Evolutionary conservation across 2,113 vertebrate genomes (phyloP), one percentile per base, ranked within the genome.

Genomic region (Epinephelus fuscoguttatus): DNA sequence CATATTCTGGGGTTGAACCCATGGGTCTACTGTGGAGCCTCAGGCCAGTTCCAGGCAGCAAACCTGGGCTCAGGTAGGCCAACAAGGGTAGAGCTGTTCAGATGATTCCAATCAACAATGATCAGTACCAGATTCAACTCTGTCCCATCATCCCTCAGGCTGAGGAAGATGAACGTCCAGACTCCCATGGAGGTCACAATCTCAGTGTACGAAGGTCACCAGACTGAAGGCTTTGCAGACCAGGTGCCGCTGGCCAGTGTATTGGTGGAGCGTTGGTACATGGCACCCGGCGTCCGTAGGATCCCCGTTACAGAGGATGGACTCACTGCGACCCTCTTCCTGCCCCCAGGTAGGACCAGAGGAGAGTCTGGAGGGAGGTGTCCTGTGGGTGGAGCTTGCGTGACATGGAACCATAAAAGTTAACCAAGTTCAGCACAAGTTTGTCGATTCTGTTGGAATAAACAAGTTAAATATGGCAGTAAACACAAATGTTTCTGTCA

Each of bases 11-110:
- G 0, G 81, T 93, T 0, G 92, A 96, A 79, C 88, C 80, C 4
- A 95, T 95, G 95, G 96, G 94, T 69, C 81, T 96, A 7, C 59
- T 96, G 25, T 96, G 95, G 96, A 96, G 96, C 47, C 88, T 96
- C 75, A 92, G 85, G 69, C 90, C 94, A 27, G 86, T 94, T 70
- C 92, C 94, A 71, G 95, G 94, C 42, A 95, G 94, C 73, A 90
- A 90, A 84, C 78, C 87, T 33, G 91, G 93, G 21, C 91, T 95
- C 81, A 91, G 95, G 96, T 95, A 80, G 2, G 53, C 2, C 37
- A 25, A 42, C 18, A 10, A 59, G 1, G n/a, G 11, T 6, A 27
- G 4, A 60, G 5, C 4, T 42, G 12, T 59, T 40, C 0, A 56
- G 3, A 52, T 56, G 18, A 52, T 15, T 15, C 15, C 3, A 60